phyloP scores from a whole-genome alignment of 1,140 invertebrate species.

The Araneus ventricosus region DNA sequence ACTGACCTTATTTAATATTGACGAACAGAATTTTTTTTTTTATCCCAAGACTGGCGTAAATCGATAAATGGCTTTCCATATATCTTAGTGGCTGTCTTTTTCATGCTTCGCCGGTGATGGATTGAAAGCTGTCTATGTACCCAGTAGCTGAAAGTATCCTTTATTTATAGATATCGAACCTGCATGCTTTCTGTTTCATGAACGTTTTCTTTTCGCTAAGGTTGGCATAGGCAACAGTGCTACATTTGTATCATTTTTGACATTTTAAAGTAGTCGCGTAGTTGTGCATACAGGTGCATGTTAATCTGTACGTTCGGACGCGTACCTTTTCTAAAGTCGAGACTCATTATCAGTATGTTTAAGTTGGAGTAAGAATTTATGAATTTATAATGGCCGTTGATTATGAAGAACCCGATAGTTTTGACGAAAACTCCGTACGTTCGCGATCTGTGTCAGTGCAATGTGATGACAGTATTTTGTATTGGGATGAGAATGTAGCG shows the following conservation, averaged over 20 bases:
- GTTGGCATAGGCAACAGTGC: not conserved
- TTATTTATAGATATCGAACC: constrained; percentile 25
- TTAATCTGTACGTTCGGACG: too few relatives aligned
- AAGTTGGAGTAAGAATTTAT: too few relatives aligned
- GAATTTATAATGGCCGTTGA: constrained; percentile 51
- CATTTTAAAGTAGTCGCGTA: too few relatives aligned
- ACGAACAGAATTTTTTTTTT: constrained; percentile 11
- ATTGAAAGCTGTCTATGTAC: not conserved
- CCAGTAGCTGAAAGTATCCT: not conserved
- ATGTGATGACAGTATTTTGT: constrained; percentile 43
- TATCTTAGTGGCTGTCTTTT: constrained; percentile 37
- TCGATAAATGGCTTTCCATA: constrained; percentile 36
- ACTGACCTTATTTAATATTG: constrained; percentile 66
- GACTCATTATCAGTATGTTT: too few relatives aligned
- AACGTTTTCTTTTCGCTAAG: not conserved
- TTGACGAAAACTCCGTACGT: constrained; percentile 32
- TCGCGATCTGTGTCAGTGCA: constrained; percentile 59
- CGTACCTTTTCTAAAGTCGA: too few relatives aligned
- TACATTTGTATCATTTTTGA: not conserved
- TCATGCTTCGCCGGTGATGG: constrained; percentile 35
- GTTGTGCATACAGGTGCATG: too few relatives aligned
- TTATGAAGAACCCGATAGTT: constrained; percentile 56
- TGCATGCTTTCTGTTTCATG: not conserved
- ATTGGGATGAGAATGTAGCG: constrained; percentile 7
- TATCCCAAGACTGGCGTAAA: constrained; percentile 13